Conservation (phyloP, 2,888 invertebrate genomes). For the Brachyptera putata region DNA sequence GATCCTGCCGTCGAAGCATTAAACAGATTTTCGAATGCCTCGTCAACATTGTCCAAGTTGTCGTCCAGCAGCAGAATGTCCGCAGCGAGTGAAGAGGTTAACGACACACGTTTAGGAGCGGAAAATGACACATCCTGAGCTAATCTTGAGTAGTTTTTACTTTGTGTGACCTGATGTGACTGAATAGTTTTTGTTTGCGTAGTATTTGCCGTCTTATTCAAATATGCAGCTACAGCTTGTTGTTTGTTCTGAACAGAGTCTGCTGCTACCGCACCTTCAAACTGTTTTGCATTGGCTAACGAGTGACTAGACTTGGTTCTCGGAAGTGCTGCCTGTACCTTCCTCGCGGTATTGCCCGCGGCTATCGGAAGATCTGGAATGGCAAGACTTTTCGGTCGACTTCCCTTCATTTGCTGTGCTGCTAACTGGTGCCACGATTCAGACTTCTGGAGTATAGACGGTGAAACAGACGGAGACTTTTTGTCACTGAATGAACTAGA, state of each 20-base stretch:
- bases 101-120: neutral
- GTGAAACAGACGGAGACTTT: slow-evolving; percentile 24
- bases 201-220: slow-evolving; percentile 40
- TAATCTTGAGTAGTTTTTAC: slow-evolving; percentile 33
- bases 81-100: slow-evolving; percentile 3
- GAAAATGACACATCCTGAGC: neutral
- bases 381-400: slow-evolving; percentile 38
- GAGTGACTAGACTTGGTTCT: slow-evolving; percentile 73
- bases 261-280: slow-evolving; percentile 69
- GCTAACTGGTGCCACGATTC: slow-evolving; percentile 51
- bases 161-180: slow-evolving; percentile 36
- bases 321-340: slow-evolving; percentile 38
- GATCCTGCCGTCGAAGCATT: slow-evolving; percentile 43
- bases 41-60: slow-evolving; percentile 64
- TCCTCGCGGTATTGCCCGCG: slow-evolving; percentile 33
- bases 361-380: slow-evolving; percentile 33
- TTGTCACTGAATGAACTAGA: slow-evolving; percentile 25
- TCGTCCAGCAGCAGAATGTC: slow-evolving; percentile 42
- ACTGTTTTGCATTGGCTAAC: slow-evolving; percentile 71
- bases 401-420: slow-evolving; percentile 45
- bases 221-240: slow-evolving; percentile 69
- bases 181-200: slow-evolving; percentile 19
- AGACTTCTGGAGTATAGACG: slow-evolving; percentile 27
- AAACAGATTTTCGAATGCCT: slow-evolving; percentile 84
- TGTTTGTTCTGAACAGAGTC: slow-evolving; percentile 66